Conservation (phyloP, 2,113 vertebrate genomes). For the Hippolais icterina region DNA sequence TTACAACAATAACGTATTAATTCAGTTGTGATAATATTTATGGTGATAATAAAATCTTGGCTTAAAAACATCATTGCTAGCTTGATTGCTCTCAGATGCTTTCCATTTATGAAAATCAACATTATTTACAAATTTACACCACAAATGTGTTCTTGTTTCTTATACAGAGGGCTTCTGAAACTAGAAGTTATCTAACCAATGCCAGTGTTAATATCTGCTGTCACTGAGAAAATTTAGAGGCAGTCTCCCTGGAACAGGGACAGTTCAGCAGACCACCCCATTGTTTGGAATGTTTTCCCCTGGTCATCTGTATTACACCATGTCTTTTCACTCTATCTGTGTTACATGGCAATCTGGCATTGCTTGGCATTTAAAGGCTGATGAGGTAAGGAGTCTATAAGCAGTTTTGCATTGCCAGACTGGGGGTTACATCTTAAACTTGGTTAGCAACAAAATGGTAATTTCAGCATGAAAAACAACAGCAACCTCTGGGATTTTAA, state of each 20-base stretch:
- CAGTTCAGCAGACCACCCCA: not conserved
- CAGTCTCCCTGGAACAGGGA: not conserved
- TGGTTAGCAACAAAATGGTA: not conserved
- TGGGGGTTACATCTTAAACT: not conserved
- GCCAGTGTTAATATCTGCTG: not conserved
- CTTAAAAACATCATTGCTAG: not conserved
- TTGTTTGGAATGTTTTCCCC: not conserved
- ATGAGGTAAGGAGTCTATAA: not conserved
- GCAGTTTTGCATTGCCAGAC: not conserved
- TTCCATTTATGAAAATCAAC: not conserved
- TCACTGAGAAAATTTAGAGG: not conserved
- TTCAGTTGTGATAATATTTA: not conserved
- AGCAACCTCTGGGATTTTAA: not conserved
- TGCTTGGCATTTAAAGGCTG: not conserved
- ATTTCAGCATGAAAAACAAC: not conserved
- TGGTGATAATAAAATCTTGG: not conserved
- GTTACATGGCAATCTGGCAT: not conserved
- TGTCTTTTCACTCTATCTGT: not conserved
- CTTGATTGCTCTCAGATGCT: conserved; percentile 7
- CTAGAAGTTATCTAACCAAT: not conserved
- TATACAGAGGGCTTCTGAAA: not conserved
- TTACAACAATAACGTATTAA: not conserved
- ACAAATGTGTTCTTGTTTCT: not conserved
- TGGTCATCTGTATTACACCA: not conserved
- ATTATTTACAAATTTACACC: not conserved